Conservation (phyloP, 2,113 vertebrate species). For the Emydura subglobosa region DNA sequence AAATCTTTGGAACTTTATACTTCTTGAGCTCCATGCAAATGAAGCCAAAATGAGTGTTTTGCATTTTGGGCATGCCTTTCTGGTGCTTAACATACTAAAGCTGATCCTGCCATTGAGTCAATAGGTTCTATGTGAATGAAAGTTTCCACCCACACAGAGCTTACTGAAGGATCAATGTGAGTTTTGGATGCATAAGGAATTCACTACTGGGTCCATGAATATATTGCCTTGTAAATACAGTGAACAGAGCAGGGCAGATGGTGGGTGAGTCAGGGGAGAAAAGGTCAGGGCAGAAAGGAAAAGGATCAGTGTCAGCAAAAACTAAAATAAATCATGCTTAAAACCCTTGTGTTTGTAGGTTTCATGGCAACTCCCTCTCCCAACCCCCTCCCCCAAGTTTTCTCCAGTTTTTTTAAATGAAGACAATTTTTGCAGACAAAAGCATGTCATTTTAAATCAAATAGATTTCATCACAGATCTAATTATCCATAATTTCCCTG, state of each 20-base stretch:
- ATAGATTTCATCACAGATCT: background rate
- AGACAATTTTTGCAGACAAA: background rate
- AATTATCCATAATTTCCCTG: background rate
- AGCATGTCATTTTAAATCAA: background rate
- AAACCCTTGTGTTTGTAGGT: background rate
- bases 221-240: background rate
- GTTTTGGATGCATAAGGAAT: background rate
- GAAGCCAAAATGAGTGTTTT: slow-evolving; percentile 1
- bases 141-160: background rate
- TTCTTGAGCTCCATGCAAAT: slow-evolving; percentile 17
- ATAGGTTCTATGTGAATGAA: slow-evolving; percentile 4
- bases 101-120: background rate
- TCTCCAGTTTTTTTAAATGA: background rate
- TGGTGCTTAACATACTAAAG: background rate
- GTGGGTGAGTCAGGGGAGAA: background rate
- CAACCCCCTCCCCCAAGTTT: background rate
- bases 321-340: background rate
- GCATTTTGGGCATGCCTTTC: background rate
- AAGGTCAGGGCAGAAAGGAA: background rate
- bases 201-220: background rate
- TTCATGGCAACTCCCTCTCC: background rate
- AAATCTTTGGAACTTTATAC: background rate
- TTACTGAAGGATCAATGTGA: background rate
- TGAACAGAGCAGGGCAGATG: background rate
- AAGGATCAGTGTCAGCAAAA: background rate